A percentile compares a stretch with the other conserved stretches of the same genome.
phyloP scores from a whole-genome alignment of 2,113 vertebrate genomes.

The Oophaga pumilio region DNA sequence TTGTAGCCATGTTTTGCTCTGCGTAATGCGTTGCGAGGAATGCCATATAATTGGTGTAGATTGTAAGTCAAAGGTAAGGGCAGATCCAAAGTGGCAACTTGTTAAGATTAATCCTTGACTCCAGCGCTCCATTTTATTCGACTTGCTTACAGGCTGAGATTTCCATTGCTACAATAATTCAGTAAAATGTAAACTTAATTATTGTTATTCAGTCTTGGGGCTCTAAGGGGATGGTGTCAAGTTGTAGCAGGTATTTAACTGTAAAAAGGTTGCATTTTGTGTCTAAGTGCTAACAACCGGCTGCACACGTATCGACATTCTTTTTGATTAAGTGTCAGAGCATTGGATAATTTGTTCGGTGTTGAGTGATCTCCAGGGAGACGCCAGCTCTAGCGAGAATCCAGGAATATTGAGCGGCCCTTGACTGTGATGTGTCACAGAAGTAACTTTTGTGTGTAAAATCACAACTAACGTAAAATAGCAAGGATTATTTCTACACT shows the following conservation, averaged over 20 bases:
- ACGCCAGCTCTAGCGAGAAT: not conserved
- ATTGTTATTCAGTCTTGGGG: not conserved
- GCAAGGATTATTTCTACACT: not conserved
- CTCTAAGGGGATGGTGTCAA: not conserved
- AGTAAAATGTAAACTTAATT: not conserved
- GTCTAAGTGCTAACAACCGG: slow-evolving; percentile 6
- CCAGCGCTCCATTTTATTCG: not conserved
- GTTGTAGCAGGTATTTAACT: not conserved
- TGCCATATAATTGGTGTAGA: not conserved
- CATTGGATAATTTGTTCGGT: slow-evolving; percentile 20
- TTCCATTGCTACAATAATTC: slow-evolving; percentile 2
- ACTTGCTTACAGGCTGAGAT: not conserved
- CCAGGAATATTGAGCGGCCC: not conserved
- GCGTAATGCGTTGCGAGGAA: not conserved
- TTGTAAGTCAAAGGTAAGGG: not conserved
- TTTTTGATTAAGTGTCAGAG: slow-evolving; percentile 32
- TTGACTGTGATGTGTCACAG: not conserved
- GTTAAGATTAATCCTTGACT: not conserved
- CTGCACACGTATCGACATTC: not conserved
- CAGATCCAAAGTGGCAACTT: not conserved
- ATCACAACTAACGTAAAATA: not conserved
- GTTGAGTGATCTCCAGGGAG: not conserved
- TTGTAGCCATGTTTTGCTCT: not conserved
- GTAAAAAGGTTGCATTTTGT: not conserved
- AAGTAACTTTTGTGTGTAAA: not conserved